A percentile compares a stretch with the other conserved stretches of the same genome.
phyloP scores from a whole-genome alignment of 2,113 vertebrate species.

The Vireo altiloquus region DNA sequence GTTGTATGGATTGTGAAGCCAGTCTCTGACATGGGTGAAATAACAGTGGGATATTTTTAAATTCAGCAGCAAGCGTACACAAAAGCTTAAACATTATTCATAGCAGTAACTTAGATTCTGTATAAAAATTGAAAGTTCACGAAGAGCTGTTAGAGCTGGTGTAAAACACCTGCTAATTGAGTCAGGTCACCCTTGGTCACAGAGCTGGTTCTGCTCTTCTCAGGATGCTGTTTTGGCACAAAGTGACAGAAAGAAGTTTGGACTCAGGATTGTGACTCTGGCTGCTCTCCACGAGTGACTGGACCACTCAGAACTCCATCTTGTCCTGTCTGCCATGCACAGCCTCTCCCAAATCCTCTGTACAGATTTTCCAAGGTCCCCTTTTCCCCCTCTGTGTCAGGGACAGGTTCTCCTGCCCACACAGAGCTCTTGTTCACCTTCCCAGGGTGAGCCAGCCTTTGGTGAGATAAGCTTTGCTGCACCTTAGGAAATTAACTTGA shows the following conservation, averaged over 20 bases:
- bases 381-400: not conserved
- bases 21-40: not conserved
- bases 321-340: not conserved
- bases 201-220: not conserved
- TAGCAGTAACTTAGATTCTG: not conserved
- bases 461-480: not conserved
- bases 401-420: not conserved
- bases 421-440: not conserved
- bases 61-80: not conserved
- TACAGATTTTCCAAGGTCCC: not conserved
- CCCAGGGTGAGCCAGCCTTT: not conserved
- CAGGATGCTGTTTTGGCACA: not conserved
- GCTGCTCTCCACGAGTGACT: not conserved
- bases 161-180: not conserved
- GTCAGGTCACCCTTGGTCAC: not conserved
- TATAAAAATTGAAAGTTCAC: not conserved
- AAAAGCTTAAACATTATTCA: not conserved
- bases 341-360: not conserved
- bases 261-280: not conserved
- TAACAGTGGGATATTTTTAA: not conserved
- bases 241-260: not conserved
- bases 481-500: not conserved
- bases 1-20: not conserved
- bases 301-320: not conserved
- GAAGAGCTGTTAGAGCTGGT: not conserved